Evolutionary conservation across 2,888 invertebrate genomes (phyloP).

Genomic region (Malthinus flaveolus): DNA sequence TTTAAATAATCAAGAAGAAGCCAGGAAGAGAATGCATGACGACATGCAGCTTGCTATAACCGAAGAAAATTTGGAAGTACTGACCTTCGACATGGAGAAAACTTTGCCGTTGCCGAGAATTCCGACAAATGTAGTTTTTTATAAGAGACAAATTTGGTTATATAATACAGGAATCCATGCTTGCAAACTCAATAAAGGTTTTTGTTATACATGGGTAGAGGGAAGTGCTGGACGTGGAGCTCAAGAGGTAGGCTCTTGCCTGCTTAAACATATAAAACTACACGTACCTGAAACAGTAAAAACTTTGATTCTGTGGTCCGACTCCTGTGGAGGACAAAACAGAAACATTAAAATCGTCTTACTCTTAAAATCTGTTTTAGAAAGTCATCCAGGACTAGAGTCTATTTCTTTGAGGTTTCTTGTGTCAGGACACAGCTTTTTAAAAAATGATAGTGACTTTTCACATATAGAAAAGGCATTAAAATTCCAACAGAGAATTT

Average conservation of each 20-base stretch:
- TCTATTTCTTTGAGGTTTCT: not conserved
- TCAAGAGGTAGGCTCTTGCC: not conserved
- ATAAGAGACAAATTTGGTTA: slow-evolving; percentile 40
- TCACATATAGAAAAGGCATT: not conserved
- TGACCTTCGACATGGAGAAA: slow-evolving; percentile 35
- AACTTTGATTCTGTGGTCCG: not conserved
- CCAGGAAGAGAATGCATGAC: too few species aligned
- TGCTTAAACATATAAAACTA: too few species aligned
- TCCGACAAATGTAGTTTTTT: slow-evolving; percentile 36
- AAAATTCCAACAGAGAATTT: not conserved
- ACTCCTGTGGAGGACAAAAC: not conserved
- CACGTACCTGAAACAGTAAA: too few species aligned
- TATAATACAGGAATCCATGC: slow-evolving; percentile 36
- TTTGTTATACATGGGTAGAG: slow-evolving; percentile 3
- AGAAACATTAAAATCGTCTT: not conserved
- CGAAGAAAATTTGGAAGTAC: slow-evolving; percentile 6
- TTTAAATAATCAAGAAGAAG: too few species aligned
- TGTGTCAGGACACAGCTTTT: too few species aligned
- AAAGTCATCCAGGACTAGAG: not conserved
- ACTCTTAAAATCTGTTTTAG: not conserved
- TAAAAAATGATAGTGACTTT: not conserved
- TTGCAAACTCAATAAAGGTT: slow-evolving; percentile 22
- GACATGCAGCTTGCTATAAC: too few species aligned
- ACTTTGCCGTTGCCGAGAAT: slow-evolving; percentile 30
- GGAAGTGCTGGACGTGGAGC: not conserved